A percentile compares a stretch with the other conserved stretches of the same genome.
phyloP scores from a whole-genome alignment of 2,888 invertebrate species.

The Synergus gifuensis region DNA sequence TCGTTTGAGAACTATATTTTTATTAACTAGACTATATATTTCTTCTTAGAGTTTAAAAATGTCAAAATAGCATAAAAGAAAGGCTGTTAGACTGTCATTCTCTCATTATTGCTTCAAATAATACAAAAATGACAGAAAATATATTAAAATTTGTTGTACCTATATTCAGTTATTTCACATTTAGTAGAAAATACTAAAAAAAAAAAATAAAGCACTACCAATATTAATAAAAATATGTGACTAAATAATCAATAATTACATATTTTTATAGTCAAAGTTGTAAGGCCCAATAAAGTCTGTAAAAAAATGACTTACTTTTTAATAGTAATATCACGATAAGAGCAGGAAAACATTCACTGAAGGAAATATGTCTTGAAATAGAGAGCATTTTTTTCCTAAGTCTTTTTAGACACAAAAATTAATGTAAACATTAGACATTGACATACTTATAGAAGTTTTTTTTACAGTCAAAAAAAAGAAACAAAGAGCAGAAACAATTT shows the following conservation, averaged over 20 bases:
- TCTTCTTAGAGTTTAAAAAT: too few relatives aligned
- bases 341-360: not conserved
- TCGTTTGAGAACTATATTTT: too few relatives aligned
- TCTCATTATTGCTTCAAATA: too few relatives aligned
- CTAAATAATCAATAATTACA: not conserved
- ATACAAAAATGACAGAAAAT: too few relatives aligned
- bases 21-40: too few relatives aligned
- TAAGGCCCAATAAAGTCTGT: not conserved
- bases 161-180: not conserved
- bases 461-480: not conserved
- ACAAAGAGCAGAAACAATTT: slow-evolving; percentile 4
- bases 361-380: not conserved
- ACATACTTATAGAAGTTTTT: not conserved
- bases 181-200: not conserved
- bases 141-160: not conserved
- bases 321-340: slow-evolving; percentile 9
- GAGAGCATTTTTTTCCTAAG: slow-evolving; percentile 22
- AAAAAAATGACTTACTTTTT: slow-evolving; percentile 27
- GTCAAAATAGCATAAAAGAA: too few relatives aligned
- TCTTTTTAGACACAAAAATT: not conserved
- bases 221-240: not conserved
- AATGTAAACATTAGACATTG: slow-evolving; percentile 10
- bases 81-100: too few relatives aligned
- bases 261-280: not conserved
- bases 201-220: not conserved